Evolutionary conservation across 2,888 invertebrate genomes (phyloP).

Genomic region (Odontothrips loti): DNA sequence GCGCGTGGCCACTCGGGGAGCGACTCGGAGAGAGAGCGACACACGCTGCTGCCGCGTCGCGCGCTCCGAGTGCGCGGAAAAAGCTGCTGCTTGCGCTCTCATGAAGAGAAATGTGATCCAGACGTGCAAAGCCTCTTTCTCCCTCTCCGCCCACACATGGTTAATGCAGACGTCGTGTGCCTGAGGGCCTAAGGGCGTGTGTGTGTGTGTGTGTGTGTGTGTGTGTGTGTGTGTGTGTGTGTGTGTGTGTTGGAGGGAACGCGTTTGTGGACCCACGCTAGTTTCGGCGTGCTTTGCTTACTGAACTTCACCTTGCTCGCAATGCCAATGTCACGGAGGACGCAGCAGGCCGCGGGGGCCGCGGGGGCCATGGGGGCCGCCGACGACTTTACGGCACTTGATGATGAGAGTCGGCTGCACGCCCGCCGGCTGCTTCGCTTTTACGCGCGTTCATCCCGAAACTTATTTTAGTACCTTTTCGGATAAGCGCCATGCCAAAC

Average conservation of each 20-base stretch:
- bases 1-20: not conserved
- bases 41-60: too few species aligned
- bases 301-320: too few species aligned
- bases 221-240: too few species aligned
- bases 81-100: not conserved
- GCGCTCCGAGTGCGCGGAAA: not conserved
- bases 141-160: not conserved
- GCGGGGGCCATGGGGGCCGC: not conserved
- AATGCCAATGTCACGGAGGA: not conserved
- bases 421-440: not conserved
- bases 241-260: too few species aligned
- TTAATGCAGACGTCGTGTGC: not conserved
- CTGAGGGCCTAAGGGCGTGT: not conserved
- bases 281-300: too few species aligned
- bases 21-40: too few species aligned
- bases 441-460: not conserved
- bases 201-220: too few species aligned
- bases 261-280: too few species aligned
- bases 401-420: too few species aligned
- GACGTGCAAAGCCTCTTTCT: not conserved
- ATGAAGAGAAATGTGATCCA: conserved; percentile 22
- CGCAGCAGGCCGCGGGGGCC: not conserved
- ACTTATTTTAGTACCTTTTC: not conserved
- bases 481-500: not conserved
- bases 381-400: not conserved